phyloP scores from a whole-genome alignment of 2,888 invertebrate species.

The Colostygia pectinataria region DNA sequence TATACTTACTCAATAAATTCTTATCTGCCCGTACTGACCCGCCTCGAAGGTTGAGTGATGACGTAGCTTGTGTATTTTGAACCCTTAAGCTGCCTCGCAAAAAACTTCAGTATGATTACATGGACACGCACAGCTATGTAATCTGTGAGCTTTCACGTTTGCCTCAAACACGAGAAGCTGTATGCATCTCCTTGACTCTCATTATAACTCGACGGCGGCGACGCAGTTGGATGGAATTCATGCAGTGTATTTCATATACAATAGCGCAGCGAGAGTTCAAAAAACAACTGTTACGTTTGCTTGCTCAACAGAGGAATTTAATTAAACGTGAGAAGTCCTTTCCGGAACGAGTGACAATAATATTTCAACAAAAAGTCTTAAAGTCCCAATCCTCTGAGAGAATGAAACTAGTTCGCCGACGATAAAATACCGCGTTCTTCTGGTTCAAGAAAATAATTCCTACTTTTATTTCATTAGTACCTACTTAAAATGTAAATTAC shows the following conservation, averaged over 20 bases:
- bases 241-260: conserved; percentile 23
- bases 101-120: conserved; percentile 47
- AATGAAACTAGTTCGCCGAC: conserved; percentile 37
- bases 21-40: conserved; percentile 65
- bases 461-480: conserved; percentile 35
- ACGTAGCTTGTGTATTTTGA: conserved; percentile 61
- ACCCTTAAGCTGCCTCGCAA: conserved; percentile 44
- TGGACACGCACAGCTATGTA: conserved; percentile 19
- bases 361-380: conserved; percentile 44
- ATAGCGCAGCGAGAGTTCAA: conserved; percentile 23
- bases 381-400: conserved; percentile 34
- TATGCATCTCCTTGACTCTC: conserved; percentile 18
- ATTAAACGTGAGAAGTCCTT: conserved; percentile 49
- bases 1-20: conserved; percentile 54
- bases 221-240: conserved; percentile 6
- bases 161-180: conserved; percentile 21
- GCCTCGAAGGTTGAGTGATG: conserved; percentile 67
- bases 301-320: conserved; percentile 50
- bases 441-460: conserved; percentile 32
- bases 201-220: conserved; percentile 13
- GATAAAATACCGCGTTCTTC: conserved; percentile 33
- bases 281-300: conserved; percentile 32
- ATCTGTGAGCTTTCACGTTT: conserved; percentile 18
- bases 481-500: conserved; percentile 45
- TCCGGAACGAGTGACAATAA: conserved; percentile 39